Conservation (phyloP, 2,113 vertebrate genomes). For the Zapus hudsonius region DNA sequence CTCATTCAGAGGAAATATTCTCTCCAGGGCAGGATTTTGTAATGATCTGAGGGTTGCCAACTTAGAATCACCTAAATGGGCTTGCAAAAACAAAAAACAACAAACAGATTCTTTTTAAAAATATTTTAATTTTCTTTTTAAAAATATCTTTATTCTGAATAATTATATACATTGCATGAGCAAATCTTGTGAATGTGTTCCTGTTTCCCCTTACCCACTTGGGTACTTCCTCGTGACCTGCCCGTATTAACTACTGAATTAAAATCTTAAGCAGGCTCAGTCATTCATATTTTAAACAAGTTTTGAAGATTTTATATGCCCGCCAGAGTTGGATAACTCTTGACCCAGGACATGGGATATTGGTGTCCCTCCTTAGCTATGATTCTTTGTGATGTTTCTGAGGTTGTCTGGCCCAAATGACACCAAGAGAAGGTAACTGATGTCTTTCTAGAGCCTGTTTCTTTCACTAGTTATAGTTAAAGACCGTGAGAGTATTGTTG, state of each 20-base stretch:
- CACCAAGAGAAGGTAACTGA: not conserved
- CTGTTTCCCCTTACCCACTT: too few relatives aligned
- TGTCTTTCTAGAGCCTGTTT: not conserved
- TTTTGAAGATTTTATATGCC: not conserved
- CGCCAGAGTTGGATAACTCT: not conserved
- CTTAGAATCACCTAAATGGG: not conserved
- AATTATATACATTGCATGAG: too few relatives aligned
- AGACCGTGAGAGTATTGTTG: not conserved
- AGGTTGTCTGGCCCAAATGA: not conserved
- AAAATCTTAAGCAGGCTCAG: not conserved
- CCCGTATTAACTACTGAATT: not conserved
- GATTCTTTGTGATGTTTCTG: not conserved
- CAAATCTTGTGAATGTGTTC: too few relatives aligned
- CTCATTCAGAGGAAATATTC: not conserved
- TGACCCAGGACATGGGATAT: not conserved
- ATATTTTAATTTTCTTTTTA: too few relatives aligned
- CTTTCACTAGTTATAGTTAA: not conserved
- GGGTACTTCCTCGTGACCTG: too few relatives aligned
- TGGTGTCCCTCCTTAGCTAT: not conserved
- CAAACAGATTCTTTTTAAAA: too few relatives aligned
- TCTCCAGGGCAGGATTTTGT: not conserved
- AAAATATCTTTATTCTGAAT: too few relatives aligned
- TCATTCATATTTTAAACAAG: not conserved
- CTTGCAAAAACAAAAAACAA: not conserved
- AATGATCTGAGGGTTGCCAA: not conserved